A percentile compares a stretch with the other conserved stretches of the same genome.
These are phyloP conservation scores for Ploceus nigricollis DNA, from an alignment of 2,113 vertebrate genomes.

Conservation along the genomic window DNA sequence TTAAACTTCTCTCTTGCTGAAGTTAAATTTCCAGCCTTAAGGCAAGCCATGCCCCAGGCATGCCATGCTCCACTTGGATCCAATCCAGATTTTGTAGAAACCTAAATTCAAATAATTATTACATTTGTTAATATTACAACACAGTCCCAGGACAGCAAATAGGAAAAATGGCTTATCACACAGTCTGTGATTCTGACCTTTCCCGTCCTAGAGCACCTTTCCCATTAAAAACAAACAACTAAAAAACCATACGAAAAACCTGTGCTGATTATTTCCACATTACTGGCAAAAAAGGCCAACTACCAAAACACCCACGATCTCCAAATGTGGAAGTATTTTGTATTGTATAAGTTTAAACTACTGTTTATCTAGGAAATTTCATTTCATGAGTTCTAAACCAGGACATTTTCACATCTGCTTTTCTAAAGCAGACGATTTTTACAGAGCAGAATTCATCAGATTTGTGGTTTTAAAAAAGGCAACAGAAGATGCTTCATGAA, in stretches of 20 bases:
- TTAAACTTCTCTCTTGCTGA: constrained; percentile 89
- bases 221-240: not conserved
- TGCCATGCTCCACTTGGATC: constrained; percentile 93
- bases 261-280: not conserved
- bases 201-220: not conserved
- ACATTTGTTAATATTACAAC: not conserved
- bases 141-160: not conserved
- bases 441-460: not conserved
- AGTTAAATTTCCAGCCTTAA: constrained; percentile 87
- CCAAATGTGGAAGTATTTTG: not conserved
- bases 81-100: constrained; percentile 94
- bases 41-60: constrained; percentile 93
- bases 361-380: not conserved
- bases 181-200: not conserved
- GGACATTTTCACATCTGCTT: not conserved
- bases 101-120: constrained; percentile 78
- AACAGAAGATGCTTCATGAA: not conserved
- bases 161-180: not conserved
- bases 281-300: not conserved
- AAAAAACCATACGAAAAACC: not conserved
- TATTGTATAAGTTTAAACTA: not conserved
- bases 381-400: not conserved
- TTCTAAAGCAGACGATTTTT: not conserved
- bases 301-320: not conserved
- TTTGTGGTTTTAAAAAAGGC: not conserved